A percentile compares a stretch with the other conserved stretches of the same genome.
These are phyloP conservation scores for Orthonyx spaldingii DNA, from an alignment of 2,113 vertebrate genomes.

Conservation along the genomic window DNA sequence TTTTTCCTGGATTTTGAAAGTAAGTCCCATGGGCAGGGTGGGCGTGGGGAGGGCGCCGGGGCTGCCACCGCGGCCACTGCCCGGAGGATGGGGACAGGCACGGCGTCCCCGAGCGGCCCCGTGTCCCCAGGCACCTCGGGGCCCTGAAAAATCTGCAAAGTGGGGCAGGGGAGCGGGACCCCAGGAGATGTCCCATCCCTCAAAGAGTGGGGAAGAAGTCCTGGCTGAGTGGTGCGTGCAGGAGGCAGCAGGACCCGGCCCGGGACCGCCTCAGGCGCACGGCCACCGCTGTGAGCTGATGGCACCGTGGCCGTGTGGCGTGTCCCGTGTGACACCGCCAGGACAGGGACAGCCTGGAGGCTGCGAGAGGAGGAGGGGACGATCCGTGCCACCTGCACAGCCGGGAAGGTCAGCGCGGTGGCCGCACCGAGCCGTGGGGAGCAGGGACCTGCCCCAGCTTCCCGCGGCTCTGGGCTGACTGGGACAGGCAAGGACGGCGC, in stretches of 20 bases:
- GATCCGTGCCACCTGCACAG: neutral
- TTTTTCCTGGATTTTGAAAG: slow-evolving; percentile 99
- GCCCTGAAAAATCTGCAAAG: fast-evolving
- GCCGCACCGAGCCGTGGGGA: fast-evolving
- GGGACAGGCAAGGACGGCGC: neutral
- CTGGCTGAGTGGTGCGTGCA: neutral
- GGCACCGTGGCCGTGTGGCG: neutral
- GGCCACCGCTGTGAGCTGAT: fast-evolving
- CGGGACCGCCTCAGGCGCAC: neutral
- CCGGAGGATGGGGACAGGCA: neutral
- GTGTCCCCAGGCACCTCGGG: neutral
- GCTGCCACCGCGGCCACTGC: neutral
- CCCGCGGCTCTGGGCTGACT: fast-evolving
- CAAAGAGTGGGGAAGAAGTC: fast-evolving
- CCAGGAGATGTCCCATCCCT: neutral
- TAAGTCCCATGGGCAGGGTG: slow-evolving; percentile 74
- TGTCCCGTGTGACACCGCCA: fast-evolving
- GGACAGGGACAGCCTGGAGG: neutral
- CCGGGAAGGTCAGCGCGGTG: fast-evolving
- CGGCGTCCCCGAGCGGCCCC: neutral
- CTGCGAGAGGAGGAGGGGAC: neutral
- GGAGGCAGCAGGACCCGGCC: neutral
- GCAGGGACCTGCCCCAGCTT: neutral
- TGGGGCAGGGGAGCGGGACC: neutral
- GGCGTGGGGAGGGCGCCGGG: neutral